These are phyloP conservation scores for Pavo muticus DNA, from an alignment of 2,113 vertebrate genomes.

Conservation along the genomic window DNA sequence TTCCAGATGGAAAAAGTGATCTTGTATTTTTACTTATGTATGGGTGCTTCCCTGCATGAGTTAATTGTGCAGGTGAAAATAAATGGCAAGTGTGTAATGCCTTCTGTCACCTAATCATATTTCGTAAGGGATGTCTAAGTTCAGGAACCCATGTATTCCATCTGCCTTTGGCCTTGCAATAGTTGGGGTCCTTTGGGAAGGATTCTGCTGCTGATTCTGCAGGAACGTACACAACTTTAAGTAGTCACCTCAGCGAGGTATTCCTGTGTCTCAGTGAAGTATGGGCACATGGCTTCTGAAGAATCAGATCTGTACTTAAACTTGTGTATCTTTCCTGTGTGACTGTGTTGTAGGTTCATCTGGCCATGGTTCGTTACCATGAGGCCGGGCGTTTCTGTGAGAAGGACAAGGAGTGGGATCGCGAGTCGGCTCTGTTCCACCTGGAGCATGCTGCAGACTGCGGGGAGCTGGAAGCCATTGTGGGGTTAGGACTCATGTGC, in stretches of 20 bases:
- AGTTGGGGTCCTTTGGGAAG: not conserved
- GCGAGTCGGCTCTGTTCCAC: conserved; percentile 89
- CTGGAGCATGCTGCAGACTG: conserved; percentile 91
- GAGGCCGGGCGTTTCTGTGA: conserved; percentile 93
- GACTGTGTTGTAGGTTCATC: conserved; percentile 85
- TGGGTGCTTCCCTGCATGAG: not conserved
- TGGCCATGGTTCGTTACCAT: conserved; percentile 96
- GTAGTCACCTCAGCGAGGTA: not conserved
- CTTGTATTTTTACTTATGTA: not conserved
- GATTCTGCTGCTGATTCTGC: not conserved
- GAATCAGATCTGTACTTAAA: not conserved
- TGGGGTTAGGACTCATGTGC: conserved; percentile 89
- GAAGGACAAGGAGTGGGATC: conserved; percentile 91
- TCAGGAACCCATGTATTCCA: not conserved
- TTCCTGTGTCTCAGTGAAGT: not conserved
- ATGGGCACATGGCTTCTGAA: not conserved
- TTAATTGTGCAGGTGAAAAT: not conserved
- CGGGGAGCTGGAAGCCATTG: conserved; percentile 95
- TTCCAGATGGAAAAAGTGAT: not conserved
- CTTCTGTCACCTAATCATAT: not conserved
- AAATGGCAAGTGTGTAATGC: not conserved
- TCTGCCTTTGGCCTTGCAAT: not conserved
- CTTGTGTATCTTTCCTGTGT: not conserved
- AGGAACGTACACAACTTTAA: not conserved
- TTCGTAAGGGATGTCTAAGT: not conserved